Conservation (phyloP, 2,113 vertebrate genomes). For the Orthochromis malagaraziensis region DNA sequence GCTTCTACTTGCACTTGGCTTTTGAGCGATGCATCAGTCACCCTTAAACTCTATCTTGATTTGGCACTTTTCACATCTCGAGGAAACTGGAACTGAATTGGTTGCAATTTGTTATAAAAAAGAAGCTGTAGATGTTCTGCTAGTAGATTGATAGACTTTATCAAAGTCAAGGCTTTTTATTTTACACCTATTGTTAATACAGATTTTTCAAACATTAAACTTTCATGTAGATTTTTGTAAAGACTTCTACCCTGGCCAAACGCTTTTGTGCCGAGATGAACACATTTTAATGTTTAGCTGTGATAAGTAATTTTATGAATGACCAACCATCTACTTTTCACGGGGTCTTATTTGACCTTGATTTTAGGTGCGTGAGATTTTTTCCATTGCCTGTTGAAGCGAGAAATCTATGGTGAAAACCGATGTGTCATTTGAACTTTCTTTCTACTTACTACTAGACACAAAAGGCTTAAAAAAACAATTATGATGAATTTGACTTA, state of each 20-base stretch:
- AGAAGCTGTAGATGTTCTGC: not conserved
- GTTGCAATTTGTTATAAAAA: not conserved
- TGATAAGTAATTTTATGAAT: not conserved
- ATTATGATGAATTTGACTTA: not conserved
- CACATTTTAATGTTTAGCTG: not conserved
- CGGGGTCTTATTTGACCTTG: not conserved
- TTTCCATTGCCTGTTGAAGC: not conserved
- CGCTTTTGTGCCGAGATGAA: not conserved
- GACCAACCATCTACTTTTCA: not conserved
- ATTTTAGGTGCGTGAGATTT: not conserved
- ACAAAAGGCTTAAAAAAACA: not conserved
- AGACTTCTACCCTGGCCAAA: not conserved
- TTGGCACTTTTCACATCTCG: not conserved
- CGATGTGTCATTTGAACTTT: not conserved
- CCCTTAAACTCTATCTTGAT: not conserved
- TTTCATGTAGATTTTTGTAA: not conserved
- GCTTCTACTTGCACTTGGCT: slow-evolving; percentile 29
- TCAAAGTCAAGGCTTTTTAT: not conserved
- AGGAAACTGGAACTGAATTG: not conserved
- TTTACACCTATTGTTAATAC: not conserved
- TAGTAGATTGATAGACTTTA: not conserved
- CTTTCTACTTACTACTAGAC: not conserved
- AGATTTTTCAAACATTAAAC: not conserved
- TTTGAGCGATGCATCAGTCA: slow-evolving; percentile 3
- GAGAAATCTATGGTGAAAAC: not conserved